Evolutionary conservation across 2,888 invertebrate genomes (phyloP).

Genomic region (Chromoteleia sp.): DNA sequence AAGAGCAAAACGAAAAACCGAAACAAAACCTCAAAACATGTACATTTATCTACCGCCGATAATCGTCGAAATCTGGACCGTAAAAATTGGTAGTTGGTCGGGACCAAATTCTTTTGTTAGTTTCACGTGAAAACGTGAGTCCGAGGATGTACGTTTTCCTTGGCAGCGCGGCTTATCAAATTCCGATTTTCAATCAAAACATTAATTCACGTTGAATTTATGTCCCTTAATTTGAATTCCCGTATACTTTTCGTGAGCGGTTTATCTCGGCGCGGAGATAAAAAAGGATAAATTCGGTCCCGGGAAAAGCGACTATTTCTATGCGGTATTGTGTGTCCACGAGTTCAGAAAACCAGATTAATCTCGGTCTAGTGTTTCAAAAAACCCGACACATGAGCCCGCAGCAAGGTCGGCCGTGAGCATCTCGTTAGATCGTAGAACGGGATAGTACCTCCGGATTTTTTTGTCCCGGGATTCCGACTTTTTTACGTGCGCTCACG

Average conservation of each 20-base stretch:
- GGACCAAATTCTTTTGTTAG: no score
- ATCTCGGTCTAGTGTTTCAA: constrained; percentile 67
- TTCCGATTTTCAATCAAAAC: constrained; percentile 26
- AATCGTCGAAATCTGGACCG: constrained; percentile 15
- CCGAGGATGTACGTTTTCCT: not conserved
- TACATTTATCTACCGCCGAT: constrained; percentile 1
- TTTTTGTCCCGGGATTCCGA: constrained; percentile 49
- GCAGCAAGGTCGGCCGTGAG: constrained; percentile 62
- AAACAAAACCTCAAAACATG: not conserved
- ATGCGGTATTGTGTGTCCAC: constrained; percentile 48
- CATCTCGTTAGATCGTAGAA: constrained; percentile 59
- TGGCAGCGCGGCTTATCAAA: constrained; percentile 16
- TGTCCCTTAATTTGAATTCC: constrained; percentile 38
- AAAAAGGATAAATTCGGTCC: constrained; percentile 43
- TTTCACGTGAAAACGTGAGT: not conserved
- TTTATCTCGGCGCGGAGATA: constrained; percentile 23
- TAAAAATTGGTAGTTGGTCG: constrained; percentile 7
- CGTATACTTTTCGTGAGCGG: not conserved
- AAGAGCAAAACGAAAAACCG: not conserved
- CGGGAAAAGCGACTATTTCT: constrained; percentile 60
- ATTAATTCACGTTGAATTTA: constrained; percentile 11
- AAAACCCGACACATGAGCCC: constrained; percentile 60
- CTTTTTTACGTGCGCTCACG: constrained; percentile 66
- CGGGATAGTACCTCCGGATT: constrained; percentile 63
- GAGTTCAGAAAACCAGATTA: constrained; percentile 53